These are phyloP conservation scores for Emydura subglobosa DNA, from an alignment of 2,113 vertebrate species.

Conservation along the genomic window DNA sequence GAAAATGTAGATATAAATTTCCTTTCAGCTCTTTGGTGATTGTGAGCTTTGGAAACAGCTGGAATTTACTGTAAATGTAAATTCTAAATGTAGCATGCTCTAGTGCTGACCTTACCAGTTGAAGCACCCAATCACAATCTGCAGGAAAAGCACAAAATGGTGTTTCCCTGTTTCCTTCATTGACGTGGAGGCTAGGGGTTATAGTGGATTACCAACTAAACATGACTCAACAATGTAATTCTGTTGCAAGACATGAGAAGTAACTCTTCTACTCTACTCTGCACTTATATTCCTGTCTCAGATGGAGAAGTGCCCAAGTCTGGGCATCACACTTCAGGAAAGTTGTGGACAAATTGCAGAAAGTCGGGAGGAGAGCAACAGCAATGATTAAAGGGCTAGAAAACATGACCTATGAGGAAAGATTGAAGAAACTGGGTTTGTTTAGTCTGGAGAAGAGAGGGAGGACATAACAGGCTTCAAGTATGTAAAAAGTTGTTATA, in stretches of 20 bases:
- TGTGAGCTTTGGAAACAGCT: background rate
- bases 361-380: too few relatives aligned
- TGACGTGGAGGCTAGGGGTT: background rate
- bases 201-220: too few relatives aligned
- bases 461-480: background rate
- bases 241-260: too few relatives aligned
- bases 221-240: too few relatives aligned
- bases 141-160: fast-evolving
- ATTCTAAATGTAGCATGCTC: background rate
- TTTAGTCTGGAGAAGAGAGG: background rate
- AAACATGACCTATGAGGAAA: too few relatives aligned
- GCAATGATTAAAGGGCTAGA: too few relatives aligned
- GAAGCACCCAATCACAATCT: background rate
- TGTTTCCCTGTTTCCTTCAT: background rate
- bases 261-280: too few relatives aligned
- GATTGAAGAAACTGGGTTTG: background rate
- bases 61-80: background rate
- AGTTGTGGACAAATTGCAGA: too few relatives aligned
- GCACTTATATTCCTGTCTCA: too few relatives aligned
- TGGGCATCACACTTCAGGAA: too few relatives aligned
- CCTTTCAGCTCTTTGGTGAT: background rate
- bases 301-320: too few relatives aligned
- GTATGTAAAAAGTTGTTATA: background rate
- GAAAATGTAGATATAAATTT: slow-evolving; percentile 26
- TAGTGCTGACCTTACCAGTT: background rate